Conservation (phyloP, 2,113 vertebrate genomes). For the Sorex araneus region DNA sequence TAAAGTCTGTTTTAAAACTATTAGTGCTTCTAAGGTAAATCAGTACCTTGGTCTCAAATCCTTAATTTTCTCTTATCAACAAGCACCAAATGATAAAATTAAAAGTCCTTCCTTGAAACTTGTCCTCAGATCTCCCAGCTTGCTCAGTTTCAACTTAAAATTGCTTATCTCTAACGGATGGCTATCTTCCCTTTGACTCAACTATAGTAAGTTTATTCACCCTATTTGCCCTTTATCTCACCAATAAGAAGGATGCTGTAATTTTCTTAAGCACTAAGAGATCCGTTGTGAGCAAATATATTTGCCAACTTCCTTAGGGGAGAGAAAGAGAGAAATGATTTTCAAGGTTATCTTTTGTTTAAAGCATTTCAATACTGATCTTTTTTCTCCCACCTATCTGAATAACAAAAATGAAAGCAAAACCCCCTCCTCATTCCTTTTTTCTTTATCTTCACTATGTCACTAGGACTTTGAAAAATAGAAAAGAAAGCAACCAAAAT, state of each 20-base stretch:
- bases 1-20: slow-evolving; percentile 53
- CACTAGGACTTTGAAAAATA: slow-evolving; percentile 31
- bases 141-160: slow-evolving; percentile 72
- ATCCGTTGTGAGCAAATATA: neutral
- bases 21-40: slow-evolving; percentile 31
- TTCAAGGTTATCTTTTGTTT: slow-evolving; percentile 10
- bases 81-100: slow-evolving; percentile 55
- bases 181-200: slow-evolving; percentile 70
- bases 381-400: neutral
- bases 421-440: neutral
- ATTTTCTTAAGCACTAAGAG: slow-evolving; percentile 38
- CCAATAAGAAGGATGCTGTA: slow-evolving; percentile 55
- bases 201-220: slow-evolving; percentile 37
- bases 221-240: slow-evolving; percentile 46
- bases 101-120: slow-evolving; percentile 68
- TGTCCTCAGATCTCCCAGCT: slow-evolving; percentile 58
- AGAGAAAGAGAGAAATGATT: slow-evolving; percentile 29
- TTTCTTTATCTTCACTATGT: neutral
- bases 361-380: slow-evolving; percentile 12
- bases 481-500: slow-evolving; percentile 3
- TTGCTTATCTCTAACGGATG: slow-evolving; percentile 67
- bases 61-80: slow-evolving; percentile 70
- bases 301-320: slow-evolving; percentile 10
- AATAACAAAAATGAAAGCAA: slow-evolving; percentile 3
- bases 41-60: slow-evolving; percentile 27